phyloP scores from a whole-genome alignment of 2,113 vertebrate genomes.

The Cepphus grylle region DNA sequence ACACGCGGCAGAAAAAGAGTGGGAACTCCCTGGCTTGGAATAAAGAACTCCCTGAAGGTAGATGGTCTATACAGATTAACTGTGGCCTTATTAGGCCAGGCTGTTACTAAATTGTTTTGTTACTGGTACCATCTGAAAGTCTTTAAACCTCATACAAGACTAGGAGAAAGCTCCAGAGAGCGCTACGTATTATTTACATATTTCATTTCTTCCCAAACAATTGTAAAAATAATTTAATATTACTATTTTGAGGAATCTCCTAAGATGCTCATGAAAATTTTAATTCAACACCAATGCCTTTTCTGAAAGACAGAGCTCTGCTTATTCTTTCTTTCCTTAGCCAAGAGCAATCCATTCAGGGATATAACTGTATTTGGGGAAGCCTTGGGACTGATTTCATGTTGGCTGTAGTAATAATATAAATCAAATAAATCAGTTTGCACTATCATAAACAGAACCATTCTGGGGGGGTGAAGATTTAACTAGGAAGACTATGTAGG shows the following conservation, averaged over 20 bases:
- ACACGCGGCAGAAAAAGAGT: not conserved
- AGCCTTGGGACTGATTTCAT: not conserved
- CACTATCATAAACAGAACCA: not conserved
- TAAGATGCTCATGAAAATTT: not conserved
- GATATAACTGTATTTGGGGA: not conserved
- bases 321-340: not conserved
- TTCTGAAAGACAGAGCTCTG: not conserved
- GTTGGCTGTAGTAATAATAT: not conserved
- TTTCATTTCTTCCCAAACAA: not conserved
- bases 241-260: not conserved
- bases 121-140: not conserved
- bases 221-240: not conserved
- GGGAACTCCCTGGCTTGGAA: constrained; percentile 17
- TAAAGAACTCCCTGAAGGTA: not conserved
- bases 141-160: not conserved
- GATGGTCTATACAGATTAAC: not conserved
- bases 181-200: not conserved
- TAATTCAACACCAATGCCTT: not conserved
- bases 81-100: not conserved
- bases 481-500: not conserved
- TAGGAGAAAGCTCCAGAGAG: not conserved
- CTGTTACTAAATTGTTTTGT: not conserved
- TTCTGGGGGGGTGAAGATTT: not conserved
- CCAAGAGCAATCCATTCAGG: not conserved
- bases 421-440: not conserved